A percentile compares a stretch with the other conserved stretches of the same genome.
These are phyloP conservation scores for Idris sp. DNA, from an alignment of 1,140 invertebrate species.

Conservation along the genomic window DNA sequence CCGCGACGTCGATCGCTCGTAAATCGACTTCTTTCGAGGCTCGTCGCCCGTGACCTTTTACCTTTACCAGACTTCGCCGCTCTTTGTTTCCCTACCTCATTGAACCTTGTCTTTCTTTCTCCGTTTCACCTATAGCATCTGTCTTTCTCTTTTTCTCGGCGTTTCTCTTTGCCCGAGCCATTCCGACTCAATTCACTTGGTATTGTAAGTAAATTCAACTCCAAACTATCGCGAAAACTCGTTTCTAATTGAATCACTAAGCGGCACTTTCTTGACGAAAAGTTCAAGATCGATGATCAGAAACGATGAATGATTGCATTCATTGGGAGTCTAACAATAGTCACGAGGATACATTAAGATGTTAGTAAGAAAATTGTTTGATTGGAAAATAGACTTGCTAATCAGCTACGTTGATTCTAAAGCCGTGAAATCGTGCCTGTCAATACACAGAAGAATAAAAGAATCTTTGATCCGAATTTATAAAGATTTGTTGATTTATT, in stretches of 20 bases:
- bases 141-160: slow-evolving; percentile 13
- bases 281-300: too few species aligned
- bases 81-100: slow-evolving; percentile 45
- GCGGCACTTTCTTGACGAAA: slow-evolving; percentile 35
- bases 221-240: slow-evolving; percentile 51
- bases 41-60: slow-evolving; percentile 62
- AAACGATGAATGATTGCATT: too few species aligned
- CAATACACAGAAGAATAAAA: too few species aligned
- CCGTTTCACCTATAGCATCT: too few species aligned
- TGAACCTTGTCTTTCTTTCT: too few species aligned
- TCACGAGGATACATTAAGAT: too few species aligned
- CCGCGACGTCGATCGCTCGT: slow-evolving; percentile 59
- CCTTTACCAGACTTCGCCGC: slow-evolving; percentile 48
- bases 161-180: slow-evolving; percentile 38
- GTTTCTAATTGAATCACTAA: slow-evolving; percentile 58
- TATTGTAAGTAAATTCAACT: slow-evolving; percentile 58
- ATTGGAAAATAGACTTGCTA: too few species aligned
- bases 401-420: too few species aligned
- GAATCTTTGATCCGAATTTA: too few species aligned
- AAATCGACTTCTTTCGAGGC: slow-evolving; percentile 60
- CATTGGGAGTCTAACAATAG: too few species aligned
- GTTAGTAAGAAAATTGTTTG: too few species aligned
- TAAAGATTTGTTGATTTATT: slow-evolving; percentile 40
- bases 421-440: too few species aligned
- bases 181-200: slow-evolving; percentile 52